Conservation (phyloP, 1,140 invertebrate species). For the Brachionus asplanchnoidis region DNA sequence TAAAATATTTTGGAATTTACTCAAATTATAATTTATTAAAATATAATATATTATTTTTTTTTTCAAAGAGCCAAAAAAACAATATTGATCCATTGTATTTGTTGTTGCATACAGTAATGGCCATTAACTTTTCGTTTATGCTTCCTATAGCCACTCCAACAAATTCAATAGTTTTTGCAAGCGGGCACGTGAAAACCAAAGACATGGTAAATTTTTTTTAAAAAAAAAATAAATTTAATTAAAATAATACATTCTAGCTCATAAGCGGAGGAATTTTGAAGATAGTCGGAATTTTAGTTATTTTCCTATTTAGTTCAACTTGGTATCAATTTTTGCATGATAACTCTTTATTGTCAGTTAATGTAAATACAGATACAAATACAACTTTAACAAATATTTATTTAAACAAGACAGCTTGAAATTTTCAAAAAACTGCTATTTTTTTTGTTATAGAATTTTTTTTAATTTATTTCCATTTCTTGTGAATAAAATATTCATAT, state of each 20-base stretch:
- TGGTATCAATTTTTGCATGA: background rate
- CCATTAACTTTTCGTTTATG: conserved; percentile 33
- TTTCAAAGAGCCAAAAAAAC: background rate
- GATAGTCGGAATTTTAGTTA: background rate
- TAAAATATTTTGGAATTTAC: too few relatives aligned
- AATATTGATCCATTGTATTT: conserved; percentile 6
- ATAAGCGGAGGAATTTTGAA: background rate
- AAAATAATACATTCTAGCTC: background rate
- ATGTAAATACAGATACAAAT: background rate
- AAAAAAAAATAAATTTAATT: background rate
- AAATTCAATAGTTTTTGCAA: conserved; percentile 35
- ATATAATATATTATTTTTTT: background rate
- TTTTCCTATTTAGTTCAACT: conserved; percentile 23
- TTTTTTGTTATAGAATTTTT: background rate
- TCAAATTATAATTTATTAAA: background rate
- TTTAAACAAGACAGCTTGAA: background rate
- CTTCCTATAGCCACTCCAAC: conserved; percentile 37
- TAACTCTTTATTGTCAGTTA: background rate
- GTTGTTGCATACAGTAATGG: conserved; percentile 1
- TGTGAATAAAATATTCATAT: background rate
- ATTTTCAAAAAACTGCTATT: background rate
- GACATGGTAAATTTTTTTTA: conserved; percentile 25
- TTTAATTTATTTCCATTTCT: background rate
- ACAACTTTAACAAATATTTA: background rate
- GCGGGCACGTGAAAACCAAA: background rate